phyloP scores from a whole-genome alignment of 2,113 vertebrate genomes.

The Rhinopithecus roxellana region DNA sequence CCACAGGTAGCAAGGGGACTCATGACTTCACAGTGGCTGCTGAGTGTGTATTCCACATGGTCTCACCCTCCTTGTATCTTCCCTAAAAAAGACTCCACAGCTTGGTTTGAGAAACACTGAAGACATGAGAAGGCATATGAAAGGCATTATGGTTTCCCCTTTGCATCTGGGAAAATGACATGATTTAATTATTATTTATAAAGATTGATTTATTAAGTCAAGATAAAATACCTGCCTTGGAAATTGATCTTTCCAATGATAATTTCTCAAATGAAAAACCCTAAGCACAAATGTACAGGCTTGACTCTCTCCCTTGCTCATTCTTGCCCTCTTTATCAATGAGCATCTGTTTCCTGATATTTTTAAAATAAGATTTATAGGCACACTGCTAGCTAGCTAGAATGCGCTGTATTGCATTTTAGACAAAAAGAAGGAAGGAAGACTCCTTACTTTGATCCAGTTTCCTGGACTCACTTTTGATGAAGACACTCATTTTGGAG shows the following conservation, averaged over 20 bases:
- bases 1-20: no score
- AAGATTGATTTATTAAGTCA: neutral
- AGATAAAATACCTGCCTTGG: neutral
- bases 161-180: neutral
- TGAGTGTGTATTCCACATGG: fast-evolving
- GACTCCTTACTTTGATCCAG: neutral
- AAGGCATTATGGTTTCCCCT: neutral
- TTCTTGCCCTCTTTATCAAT: neutral
- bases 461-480: neutral
- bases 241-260: neutral
- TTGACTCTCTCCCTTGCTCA: neutral
- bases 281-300: neutral
- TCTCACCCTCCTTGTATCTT: neutral
- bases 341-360: neutral
- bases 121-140: neutral
- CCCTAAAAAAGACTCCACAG: neutral
- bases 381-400: neutral
- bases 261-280: neutral
- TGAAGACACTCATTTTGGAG: neutral
- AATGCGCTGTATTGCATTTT: neutral
- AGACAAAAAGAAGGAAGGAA: neutral
- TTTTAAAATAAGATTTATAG: neutral
- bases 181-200: neutral
- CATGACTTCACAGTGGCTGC: neutral
- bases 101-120: neutral